Evolutionary conservation across 2,113 vertebrate genomes (phyloP).

Genomic region (Zosterops pallidus): DNA sequence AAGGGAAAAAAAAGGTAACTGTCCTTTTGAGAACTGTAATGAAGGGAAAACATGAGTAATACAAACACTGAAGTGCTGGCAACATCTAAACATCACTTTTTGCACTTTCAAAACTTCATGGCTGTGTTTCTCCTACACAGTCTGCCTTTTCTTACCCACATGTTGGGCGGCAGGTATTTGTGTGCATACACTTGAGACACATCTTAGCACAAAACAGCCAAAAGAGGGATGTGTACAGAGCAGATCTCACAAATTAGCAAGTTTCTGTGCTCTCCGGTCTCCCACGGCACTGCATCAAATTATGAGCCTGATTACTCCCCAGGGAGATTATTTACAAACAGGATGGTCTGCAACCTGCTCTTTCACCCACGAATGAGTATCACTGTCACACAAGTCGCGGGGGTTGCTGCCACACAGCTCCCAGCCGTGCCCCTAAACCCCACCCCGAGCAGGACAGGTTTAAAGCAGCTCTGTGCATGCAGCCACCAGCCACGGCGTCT

Average conservation of each 20-base stretch:
- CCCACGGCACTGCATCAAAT: not conserved
- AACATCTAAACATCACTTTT: not conserved
- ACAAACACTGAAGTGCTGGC: not conserved
- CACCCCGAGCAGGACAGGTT: not conserved
- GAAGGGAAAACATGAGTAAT: not conserved
- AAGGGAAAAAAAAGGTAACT: not conserved
- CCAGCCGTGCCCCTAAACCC: not conserved
- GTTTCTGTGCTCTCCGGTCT: not conserved
- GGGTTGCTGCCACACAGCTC: not conserved
- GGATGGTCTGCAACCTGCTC: not conserved
- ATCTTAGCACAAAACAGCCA: not conserved
- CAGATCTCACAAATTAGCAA: not conserved
- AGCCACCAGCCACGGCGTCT: not conserved
- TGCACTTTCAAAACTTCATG: not conserved
- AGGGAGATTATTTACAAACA: not conserved
- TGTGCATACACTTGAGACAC: not conserved
- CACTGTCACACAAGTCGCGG: not conserved
- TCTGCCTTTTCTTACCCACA: not conserved
- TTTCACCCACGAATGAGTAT: not conserved
- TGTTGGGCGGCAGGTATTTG: not conserved
- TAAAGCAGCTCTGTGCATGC: not conserved
- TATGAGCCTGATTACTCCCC: not conserved
- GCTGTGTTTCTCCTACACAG: not conserved
- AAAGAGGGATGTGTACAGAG: not conserved
- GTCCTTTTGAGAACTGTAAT: not conserved